phyloP scores from a whole-genome alignment of 1,140 invertebrate genomes.

The Drosophila nasuta region DNA sequence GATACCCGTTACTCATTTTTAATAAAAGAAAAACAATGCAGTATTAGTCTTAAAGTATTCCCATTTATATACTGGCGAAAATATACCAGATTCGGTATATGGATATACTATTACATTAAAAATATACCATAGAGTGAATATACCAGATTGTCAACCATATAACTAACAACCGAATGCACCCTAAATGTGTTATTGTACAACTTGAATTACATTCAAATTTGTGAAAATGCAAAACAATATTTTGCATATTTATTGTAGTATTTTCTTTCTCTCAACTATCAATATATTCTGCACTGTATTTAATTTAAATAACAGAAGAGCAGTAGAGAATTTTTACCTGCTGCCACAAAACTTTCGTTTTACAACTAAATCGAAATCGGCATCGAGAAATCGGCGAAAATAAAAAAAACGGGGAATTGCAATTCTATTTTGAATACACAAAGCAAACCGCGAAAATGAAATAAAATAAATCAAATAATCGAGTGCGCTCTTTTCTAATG shows the following conservation, averaged over 20 bases:
- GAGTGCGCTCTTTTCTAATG: slow-evolving; percentile 19
- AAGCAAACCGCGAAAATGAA: slow-evolving; percentile 17
- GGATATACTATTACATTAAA: no score
- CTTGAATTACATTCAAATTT: slow-evolving; percentile 9
- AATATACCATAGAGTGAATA: no score
- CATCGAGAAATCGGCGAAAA: not conserved
- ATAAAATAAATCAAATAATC: slow-evolving; percentile 25
- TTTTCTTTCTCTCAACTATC: not conserved
- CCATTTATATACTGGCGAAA: no score
- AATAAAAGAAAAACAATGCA: not conserved
- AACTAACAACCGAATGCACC: no score
- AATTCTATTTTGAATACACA: slow-evolving; percentile 5
- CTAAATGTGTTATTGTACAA: not conserved
- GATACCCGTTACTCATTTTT: no score
- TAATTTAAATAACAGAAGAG: slow-evolving; percentile 10
- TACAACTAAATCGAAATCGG: not conserved
- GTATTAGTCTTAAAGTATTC: no score
- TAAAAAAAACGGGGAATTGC: not conserved
- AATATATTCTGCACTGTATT: not conserved
- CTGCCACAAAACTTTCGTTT: slow-evolving; percentile 6
- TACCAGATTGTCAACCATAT: no score
- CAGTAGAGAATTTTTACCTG: slow-evolving; percentile 5
- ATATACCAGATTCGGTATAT: no score
- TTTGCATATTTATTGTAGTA: slow-evolving; percentile 1
- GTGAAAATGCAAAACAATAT: not conserved